Evolutionary conservation across 2,888 invertebrate species (phyloP), one percentile per base, ranked within the genome.

Genomic region (Eueremaeus valkanovi): DNA sequence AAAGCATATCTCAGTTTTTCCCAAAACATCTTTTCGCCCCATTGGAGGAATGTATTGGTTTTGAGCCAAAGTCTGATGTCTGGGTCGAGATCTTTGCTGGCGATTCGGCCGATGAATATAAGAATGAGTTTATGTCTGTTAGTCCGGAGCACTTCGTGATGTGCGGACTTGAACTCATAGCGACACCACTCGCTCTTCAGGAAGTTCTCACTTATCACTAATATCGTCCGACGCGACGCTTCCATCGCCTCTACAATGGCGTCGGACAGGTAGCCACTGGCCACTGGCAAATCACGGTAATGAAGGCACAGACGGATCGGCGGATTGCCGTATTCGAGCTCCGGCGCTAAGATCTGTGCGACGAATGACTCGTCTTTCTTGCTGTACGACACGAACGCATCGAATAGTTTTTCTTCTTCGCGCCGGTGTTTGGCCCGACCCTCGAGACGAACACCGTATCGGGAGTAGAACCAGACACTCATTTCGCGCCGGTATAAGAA

Each of bases 1-100:
- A 93, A 85, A 76, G 92, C 91, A 84, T 92, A 94, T 81, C 91
- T 88, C 77, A 96, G 86, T 81, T 93, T 90, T 83, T 95, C 94
- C 94, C 95, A 95, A 86, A 96, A 96, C 83, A 92, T 87, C 81
- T 91, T 91, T 84, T 95, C 94, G 81, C 91, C 92, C 90, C 92
- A 92, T 80, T 90, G 87, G 77, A 95, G 87, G 73, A 92, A 88
- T 74, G 91, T 91, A 81, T 92, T 90, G 74, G 92, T 92, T 84
- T 93, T 91, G 79, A 95, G 86, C 84, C 92, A 93, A 80, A 92
- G 87, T 82, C 92, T 88, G 81, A 94, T 89, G 83, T 93, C 93
- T 6, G 91, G 90, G 84, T 93, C 93, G 79, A 93, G 85, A 83
- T 92, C 91, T 82, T 90, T 89, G 81, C 90, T 90, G 24, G 91